Percentiles rank a stretch among this genome's conserved stretches.
Evolutionary conservation across 2,888 invertebrate species (phyloP).

Genomic region (Melanchra persicariae): DNA sequence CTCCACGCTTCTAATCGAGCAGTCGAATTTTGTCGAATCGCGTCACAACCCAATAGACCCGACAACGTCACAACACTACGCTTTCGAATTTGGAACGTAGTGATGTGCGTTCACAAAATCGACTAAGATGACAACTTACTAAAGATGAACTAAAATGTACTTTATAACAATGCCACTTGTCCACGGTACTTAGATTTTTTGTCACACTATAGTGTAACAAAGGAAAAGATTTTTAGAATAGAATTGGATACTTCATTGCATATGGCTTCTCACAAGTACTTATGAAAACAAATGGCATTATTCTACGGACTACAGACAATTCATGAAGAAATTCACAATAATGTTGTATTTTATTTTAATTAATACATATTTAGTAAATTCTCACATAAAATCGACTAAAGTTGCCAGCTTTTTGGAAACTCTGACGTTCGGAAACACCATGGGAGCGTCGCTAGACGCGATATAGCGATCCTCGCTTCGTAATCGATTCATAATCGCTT

Average conservation of each 20-base stretch:
- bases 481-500: conserved; percentile 44
- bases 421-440: conserved; percentile 80
- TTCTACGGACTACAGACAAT: conserved; percentile 26
- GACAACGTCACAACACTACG: conserved; percentile 65
- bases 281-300: conserved; percentile 43
- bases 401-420: conserved; percentile 73
- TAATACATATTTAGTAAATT: conserved; percentile 59
- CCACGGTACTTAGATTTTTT: conserved; percentile 40
- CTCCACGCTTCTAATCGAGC: conserved; percentile 59
- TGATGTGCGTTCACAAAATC: conserved; percentile 58
- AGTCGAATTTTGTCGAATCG: conserved; percentile 61
- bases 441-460: conserved; percentile 72
- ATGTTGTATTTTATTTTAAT: conserved; percentile 2
- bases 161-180: conserved; percentile 42
- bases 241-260: conserved; percentile 59
- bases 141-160: conserved; percentile 48
- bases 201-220: conserved; percentile 54
- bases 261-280: conserved; percentile 50
- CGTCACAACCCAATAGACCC: conserved; percentile 66
- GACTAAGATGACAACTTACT: conserved; percentile 65
- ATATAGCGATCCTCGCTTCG: conserved; percentile 59
- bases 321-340: conserved; percentile 44
- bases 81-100: conserved; percentile 51
- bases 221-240: conserved; percentile 51
- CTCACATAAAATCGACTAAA: conserved; percentile 65